A percentile compares a stretch with the other conserved stretches of the same genome.
These are phyloP conservation scores for Dusona sp. DNA, from an alignment of 2,888 invertebrate species.

Conservation along the genomic window DNA sequence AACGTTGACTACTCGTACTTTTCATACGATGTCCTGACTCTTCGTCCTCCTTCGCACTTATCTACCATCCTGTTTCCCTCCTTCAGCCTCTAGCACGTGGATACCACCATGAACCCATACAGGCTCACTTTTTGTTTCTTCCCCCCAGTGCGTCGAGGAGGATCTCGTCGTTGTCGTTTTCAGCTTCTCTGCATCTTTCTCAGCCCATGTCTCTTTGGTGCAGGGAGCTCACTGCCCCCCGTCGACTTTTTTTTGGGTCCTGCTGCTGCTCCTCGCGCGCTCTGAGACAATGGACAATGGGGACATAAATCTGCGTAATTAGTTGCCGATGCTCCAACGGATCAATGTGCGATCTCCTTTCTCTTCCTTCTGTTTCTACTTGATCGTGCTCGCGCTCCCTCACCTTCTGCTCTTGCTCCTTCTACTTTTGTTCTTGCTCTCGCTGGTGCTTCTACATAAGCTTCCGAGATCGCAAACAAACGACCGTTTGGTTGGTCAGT, in stretches of 20 bases:
- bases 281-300: slow-evolving; percentile 95
- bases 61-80: slow-evolving; percentile 69
- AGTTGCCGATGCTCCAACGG: slow-evolving; percentile 89
- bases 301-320: slow-evolving; percentile 97
- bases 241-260: slow-evolving; percentile 53
- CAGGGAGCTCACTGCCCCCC: slow-evolving; percentile 53
- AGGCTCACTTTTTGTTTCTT: slow-evolving; percentile 61
- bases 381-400: slow-evolving; percentile 64
- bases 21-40: slow-evolving; percentile 56
- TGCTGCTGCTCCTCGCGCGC: slow-evolving; percentile 85
- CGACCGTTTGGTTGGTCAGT: slow-evolving; percentile 84
- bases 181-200: slow-evolving; percentile 63
- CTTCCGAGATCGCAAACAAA: slow-evolving; percentile 78
- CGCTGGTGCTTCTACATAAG: slow-evolving; percentile 59
- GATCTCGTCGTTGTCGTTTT: slow-evolving; percentile 67
- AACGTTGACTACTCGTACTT: slow-evolving; percentile 52
- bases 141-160: slow-evolving; percentile 63
- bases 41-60: slow-evolving; percentile 71
- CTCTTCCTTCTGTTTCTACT: slow-evolving; percentile 70
- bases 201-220: slow-evolving; percentile 46
- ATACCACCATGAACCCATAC: slow-evolving; percentile 55
- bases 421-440: slow-evolving; percentile 60
- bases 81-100: slow-evolving; percentile 57
- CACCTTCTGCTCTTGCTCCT: slow-evolving; percentile 46
- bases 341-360: slow-evolving; percentile 85